Base-by-base conservation (phyloP, 37 sponge, comb jelly and placozoan genomes). In the Eunapius fragilis region DNA sequence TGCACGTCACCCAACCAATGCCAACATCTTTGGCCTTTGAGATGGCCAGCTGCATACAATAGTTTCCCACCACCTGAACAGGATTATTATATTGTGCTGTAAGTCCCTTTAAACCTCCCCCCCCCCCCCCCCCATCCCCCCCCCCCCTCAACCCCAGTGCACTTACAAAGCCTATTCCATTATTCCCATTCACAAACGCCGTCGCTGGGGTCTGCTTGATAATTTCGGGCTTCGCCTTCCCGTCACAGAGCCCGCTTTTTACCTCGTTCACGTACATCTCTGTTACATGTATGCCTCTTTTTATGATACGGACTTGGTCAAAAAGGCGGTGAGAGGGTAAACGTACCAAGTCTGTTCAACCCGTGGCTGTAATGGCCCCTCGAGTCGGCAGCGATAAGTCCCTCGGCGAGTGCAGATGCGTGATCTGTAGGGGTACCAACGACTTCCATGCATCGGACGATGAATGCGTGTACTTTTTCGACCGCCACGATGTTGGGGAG, bases 291-390 rank as follows among this genome's bases (percentile, higher is more conserved):
- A n/a, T n/a, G n/a, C 26, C 31, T 17, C 31, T 2, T 34, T 58
- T 4, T 58, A 19, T 58, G 58, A 58, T 17, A 33, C 32, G 4
- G 26, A 28, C 28, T 30, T 70, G 32, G n/a, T n/a, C 74, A 23
- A 10, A 75, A 27, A 24, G 35, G 35, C 9, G 7, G 23, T 0
- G 5, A 6, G 22, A 14, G 31, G 3, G 22, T 19, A 25, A 13
- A 69, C 86, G 67, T 58, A 96, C 96, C 94, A 50, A 97, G 83
- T 73, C 98, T 86, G 71, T 97, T 97, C 37, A 97, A 41, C 6
- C 98, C 98, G 75, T 97, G 98, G 84, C 98, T 97, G 87, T 89
- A 97, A 83, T 97, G 98, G 12, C 98, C 98, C 28, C 98, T 72
- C 47, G 36, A 31, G 82, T 97, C 98, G 31, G 94, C 98, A 28